These are phyloP conservation scores for Pararge aegeria DNA, from an alignment of 1,140 invertebrate genomes.

Conservation along the genomic window DNA sequence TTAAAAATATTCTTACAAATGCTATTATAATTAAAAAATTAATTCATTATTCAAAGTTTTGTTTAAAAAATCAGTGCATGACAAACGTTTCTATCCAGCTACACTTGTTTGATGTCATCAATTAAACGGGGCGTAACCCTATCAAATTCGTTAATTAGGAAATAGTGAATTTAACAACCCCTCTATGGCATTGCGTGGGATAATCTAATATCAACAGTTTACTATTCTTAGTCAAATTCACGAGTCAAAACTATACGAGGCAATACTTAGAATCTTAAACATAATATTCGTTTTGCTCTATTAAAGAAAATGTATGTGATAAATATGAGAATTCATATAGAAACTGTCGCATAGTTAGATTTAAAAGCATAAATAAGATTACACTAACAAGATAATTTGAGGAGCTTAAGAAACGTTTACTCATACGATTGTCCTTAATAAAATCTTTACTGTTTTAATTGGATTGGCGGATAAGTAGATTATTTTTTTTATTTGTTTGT, in stretches of 20 bases:
- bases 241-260: too few species aligned
- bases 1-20: too few species aligned
- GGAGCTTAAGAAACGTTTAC: slow-evolving; percentile 15
- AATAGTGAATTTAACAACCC: slow-evolving; percentile 68
- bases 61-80: neutral
- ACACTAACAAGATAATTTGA: slow-evolving; percentile 18
- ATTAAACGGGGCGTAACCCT: slow-evolving; percentile 30
- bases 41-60: too few species aligned
- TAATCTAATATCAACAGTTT: slow-evolving; percentile 42
- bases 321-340: too few species aligned
- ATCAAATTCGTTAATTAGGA: slow-evolving; percentile 57
- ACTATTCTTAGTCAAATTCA: slow-evolving; percentile 27
- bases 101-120: slow-evolving; percentile 9
- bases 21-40: too few species aligned
- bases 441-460: neutral
- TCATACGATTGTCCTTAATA: slow-evolving; percentile 2
- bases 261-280: too few species aligned
- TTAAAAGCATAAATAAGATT: slow-evolving; percentile 17
- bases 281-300: too few species aligned
- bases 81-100: neutral
- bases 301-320: too few species aligned
- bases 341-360: slow-evolving; percentile 8
- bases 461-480: neutral
- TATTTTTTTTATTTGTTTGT: neutral
- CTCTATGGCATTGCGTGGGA: slow-evolving; percentile 50